Base-by-base conservation (phyloP, 2,888 invertebrate genomes). In the Dascillus cervinus region DNA sequence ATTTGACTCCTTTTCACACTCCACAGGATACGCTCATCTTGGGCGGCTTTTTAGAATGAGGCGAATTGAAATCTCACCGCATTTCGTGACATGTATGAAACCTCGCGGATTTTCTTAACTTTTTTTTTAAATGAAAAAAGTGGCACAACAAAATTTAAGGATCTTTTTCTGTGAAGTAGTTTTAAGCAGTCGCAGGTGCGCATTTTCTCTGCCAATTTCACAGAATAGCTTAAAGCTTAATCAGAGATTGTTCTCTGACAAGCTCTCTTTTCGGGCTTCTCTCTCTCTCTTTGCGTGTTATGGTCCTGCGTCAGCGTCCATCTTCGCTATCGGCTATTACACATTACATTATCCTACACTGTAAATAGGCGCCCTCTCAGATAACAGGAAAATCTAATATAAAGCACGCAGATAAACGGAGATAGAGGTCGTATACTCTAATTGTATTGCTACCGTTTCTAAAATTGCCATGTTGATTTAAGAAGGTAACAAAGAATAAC, bases 401-500 rank as follows among this genome's bases (percentile, higher is more conserved):
- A 39, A 39, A 39, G 34, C 32, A 35, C 26, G 35, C 37, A 45
- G 45, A 45, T 45, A 45, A n/a, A n/a, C n/a, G n/a, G n/a, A n/a
- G n/a, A 41, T 40, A 32, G 32, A 39, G 43, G 46, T 48, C 46
- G 43, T 46, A 44, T 36, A 33, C 39, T 37, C 44, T 48, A 50
- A 48, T 48, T 48, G 43, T 44, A 50, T 50, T 46, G 46, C 43
- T 39, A 44, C 41, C 43, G 40, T 31, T 31, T 23, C 29, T 29
- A 35, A 35, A 35, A n/a, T n/a, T n/a, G n/a, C n/a, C n/a, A n/a
- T n/a, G n/a, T n/a, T n/a, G n/a, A n/a, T n/a, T n/a, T n/a, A n/a
- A n/a, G n/a, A n/a, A n/a, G n/a, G n/a, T n/a, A n/a, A n/a, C n/a
- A n/a, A n/a, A n/a, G n/a, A n/a, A n/a, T n/a, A n/a, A n/a, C n/a